Percentiles rank a stretch among this genome's conserved stretches.
Evolutionary conservation across 2,113 vertebrate genomes (phyloP).

Genomic region (Nanorana parkeri): DNA sequence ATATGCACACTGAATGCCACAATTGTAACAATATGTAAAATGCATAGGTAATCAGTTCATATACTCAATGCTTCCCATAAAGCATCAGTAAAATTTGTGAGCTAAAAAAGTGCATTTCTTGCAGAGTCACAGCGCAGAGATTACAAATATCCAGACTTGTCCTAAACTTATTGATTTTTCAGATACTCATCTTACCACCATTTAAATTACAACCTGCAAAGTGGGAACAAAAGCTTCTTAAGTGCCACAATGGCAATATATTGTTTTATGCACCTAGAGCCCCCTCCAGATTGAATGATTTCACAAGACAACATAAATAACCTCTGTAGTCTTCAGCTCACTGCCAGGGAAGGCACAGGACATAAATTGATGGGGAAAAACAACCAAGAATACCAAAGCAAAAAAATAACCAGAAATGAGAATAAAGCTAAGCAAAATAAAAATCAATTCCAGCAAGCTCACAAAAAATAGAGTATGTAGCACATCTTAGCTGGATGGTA

Average conservation of each 20-base stretch:
- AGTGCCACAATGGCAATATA: slow-evolving; percentile 30
- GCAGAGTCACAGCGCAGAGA: neutral
- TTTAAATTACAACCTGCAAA: slow-evolving; percentile 40
- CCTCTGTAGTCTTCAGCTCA: slow-evolving; percentile 2
- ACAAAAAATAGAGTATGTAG: slow-evolving; percentile 19
- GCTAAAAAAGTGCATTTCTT: no score
- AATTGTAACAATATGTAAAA: no score
- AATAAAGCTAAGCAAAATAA: slow-evolving; percentile 36
- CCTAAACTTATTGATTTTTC: slow-evolving; percentile 30
- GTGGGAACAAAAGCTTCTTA: neutral
- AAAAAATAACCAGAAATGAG: neutral
- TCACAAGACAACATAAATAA: slow-evolving; percentile 45
- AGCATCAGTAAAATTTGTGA: no score
- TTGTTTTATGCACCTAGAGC: slow-evolving; percentile 15
- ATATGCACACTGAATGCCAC: no score
- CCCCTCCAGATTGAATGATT: slow-evolving; percentile 38
- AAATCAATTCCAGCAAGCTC: slow-evolving; percentile 36
- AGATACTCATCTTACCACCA: slow-evolving; percentile 1
- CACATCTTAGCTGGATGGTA: slow-evolving; percentile 10
- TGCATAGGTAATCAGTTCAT: no score
- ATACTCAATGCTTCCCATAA: no score
- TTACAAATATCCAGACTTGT: slow-evolving; percentile 9
- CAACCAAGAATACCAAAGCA: slow-evolving; percentile 20
- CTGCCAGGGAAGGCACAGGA: slow-evolving; percentile 12
- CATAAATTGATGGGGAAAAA: slow-evolving; percentile 45